Evolutionary conservation across 2,888 invertebrate species (phyloP), one percentile per base, ranked within the genome.

Genomic region (Cerceris rybyensis): DNA sequence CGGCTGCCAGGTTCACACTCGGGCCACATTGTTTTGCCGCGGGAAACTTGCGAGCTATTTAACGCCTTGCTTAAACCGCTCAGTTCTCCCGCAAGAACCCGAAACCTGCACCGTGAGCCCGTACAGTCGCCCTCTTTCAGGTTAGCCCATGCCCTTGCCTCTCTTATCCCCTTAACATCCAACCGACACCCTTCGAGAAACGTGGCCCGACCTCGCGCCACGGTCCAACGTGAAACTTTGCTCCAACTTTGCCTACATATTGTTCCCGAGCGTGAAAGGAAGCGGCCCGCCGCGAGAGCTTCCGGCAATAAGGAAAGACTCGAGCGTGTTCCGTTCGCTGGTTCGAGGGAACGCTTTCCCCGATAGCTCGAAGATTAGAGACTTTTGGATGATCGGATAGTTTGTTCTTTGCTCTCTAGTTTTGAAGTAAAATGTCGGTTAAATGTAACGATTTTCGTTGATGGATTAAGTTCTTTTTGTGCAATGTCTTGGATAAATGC

Each of bases 31-130:
- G 91, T 91, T 91, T 89, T 89, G 87, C 88, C 74, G 81, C 76
- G 83, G 84, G 81, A 88, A 91, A 91, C 89, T 91, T 89, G 89
- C 87, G 78, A 90, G 91, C 90, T 90, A 90, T 91, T 91, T 89
- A 91, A 90, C 90, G 91, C 90, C 88, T 88, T 86, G 89, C 87
- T 82, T 86, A 84, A 87, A 87, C 88, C 85, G 87, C 87, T 81
- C 84, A 81, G 83, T 78, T 82, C 79, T 76, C 80, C 80, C 82
- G 70, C 87, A 88, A 88, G 87, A 88, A 88, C 88, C 81, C 58
- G 84, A 87, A 85, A 84, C 86, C 85, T 81, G 73, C 60, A 63
- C 74, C 80, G 46, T 49, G 55, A 66, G 61, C 55, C 63, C 66
- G 68, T 73, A 43, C 66, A 52, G 71, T 66, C 77, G 63, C 74